A percentile compares a stretch with the other conserved stretches of the same genome.
phyloP scores from a whole-genome alignment of 1,140 invertebrate species.

The Muscidifurax raptorellus region DNA sequence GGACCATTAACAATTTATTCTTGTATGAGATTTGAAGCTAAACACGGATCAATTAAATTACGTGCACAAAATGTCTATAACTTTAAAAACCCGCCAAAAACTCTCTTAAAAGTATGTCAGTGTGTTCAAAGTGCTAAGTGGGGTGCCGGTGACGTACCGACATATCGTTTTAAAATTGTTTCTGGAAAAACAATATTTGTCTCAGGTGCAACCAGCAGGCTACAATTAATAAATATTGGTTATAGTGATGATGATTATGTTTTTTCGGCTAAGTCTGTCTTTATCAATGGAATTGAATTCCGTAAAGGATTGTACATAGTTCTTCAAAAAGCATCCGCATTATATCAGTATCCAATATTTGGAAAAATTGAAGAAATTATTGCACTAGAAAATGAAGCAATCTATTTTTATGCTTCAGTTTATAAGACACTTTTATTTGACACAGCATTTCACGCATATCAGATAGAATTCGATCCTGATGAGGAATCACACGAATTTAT shows the following conservation, averaged over 20 bases:
- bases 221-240: slow-evolving; percentile 41
- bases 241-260: slow-evolving; percentile 44
- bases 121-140: slow-evolving; percentile 44
- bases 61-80: slow-evolving; percentile 46
- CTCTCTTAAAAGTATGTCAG: slow-evolving; percentile 41
- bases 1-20: no score
- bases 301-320: no score
- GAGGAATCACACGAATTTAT: background rate
- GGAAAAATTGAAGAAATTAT: no score
- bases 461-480: background rate
- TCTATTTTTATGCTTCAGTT: no score
- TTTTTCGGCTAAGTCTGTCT: slow-evolving; percentile 35
- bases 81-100: slow-evolving; percentile 52
- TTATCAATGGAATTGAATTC: slow-evolving; percentile 49
- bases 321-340: no score
- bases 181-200: background rate
- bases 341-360: no score
- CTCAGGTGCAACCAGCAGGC: slow-evolving; percentile 17
- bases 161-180: no score
- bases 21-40: no score
- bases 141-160: slow-evolving; percentile 24
- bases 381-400: no score
- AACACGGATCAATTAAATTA: slow-evolving; percentile 28
- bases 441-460: no score
- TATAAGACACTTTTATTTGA: no score